Base-by-base conservation (phyloP, 2,113 vertebrate genomes). In the Muscicapa adusta region DNA sequence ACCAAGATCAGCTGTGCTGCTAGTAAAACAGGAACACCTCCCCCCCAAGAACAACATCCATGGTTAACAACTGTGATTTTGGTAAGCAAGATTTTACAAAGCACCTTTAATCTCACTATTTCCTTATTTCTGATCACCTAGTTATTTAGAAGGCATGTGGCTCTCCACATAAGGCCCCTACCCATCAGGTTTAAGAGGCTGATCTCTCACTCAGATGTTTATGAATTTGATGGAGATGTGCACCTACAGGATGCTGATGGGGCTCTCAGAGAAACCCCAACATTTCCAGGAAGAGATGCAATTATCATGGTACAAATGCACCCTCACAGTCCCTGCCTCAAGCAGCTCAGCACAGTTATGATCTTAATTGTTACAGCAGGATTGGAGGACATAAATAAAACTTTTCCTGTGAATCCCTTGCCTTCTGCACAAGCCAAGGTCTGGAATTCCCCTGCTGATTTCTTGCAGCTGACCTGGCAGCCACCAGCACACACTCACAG, bases 401-500 rank as follows among this genome's bases (percentile, higher is more conserved):
- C 71, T 62, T 12, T 24, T 61, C 34, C 54, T 68, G 19, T 18
- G 38, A 42, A 23, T 31, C 24, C 24, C 54, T 22, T 18, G 24
- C 48, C 53, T 72, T 68, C 61, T 33, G n/a, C 62, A 31, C 18
- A 34, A 31, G 10, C 67, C 4, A 10, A 74, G 43, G 24, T 25
- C 43, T 28, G 47, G 34, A 54, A 70, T 58, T 58, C 33, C 70
- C 40, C 53, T 42, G 51, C 6, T 15, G 38, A 10, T 43, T 63
- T 23, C 80, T 28, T 2, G 13, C 14, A 40, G 43, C 15, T 8
- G 34, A 45, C 6, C 13, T 24, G 29, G 38, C 57, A 80, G 34
- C 25, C 25, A 73, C 14, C 36, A 42, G 11, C 0, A 1, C 43
- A 50, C 9, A 0, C 24, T 56, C 36, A 19, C 2, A 5, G 3